Percentiles rank a stretch among this genome's conserved stretches.
Evolutionary conservation across 2,797 vertebrate genomes (phyloP).

Genomic region (Poecilia gillii): DNA sequence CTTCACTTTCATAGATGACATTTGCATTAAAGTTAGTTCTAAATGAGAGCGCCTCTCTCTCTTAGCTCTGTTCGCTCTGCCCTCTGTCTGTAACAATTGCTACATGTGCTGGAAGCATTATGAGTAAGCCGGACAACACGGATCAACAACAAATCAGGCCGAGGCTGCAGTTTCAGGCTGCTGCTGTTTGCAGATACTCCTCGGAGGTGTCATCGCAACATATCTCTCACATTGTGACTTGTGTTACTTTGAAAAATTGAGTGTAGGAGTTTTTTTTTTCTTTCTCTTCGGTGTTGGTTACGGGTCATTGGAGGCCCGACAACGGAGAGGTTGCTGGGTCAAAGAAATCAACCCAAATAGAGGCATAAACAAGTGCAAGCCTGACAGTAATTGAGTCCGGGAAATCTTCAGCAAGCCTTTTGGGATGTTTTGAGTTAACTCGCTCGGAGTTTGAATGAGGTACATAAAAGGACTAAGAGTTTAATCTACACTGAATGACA

Average conservation of each 20-base stretch:
- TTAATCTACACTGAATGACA: slow-evolving; percentile 20
- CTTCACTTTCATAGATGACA: neutral
- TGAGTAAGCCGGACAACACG: neutral
- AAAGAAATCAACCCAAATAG: neutral
- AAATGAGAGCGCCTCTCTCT: neutral
- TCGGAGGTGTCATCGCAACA: neutral
- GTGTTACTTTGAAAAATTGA: slow-evolving; percentile 1
- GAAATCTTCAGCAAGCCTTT: neutral
- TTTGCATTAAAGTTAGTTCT: neutral
- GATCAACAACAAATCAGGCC: neutral
- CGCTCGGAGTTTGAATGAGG: neutral
- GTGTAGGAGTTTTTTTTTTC: neutral
- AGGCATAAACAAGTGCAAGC: neutral
- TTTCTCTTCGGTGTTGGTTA: neutral
- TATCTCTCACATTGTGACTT: neutral
- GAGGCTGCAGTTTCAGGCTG: neutral
- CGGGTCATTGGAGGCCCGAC: neutral
- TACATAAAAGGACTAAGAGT: slow-evolving; percentile 9
- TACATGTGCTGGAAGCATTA: neutral
- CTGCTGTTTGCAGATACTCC: neutral
- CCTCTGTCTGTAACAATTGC: neutral
- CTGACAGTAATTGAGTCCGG: neutral
- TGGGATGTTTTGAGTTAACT: neutral
- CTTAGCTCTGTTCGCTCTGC: neutral
- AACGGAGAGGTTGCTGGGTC: neutral